Percentiles rank a stretch among this genome's conserved stretches.
Conservation (phyloP, 1,140 invertebrate species). For the Bombus waltoni region DNA sequence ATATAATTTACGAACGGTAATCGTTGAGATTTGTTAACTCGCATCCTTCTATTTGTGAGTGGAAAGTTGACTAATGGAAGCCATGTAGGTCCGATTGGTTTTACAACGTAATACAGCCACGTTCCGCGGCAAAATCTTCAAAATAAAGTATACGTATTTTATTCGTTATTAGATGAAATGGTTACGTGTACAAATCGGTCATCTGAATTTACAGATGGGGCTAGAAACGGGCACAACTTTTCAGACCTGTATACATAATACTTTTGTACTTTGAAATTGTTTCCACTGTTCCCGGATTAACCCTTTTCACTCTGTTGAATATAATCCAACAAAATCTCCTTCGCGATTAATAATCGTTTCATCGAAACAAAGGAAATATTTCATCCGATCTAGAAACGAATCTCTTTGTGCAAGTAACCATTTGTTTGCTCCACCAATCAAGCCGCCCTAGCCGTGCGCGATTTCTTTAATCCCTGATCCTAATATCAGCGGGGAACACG, state of each 20-base stretch:
- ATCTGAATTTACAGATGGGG: too few species aligned
- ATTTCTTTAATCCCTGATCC: slow-evolving; percentile 3
- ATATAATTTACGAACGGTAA: neutral
- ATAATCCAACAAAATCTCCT: neutral
- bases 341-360: neutral
- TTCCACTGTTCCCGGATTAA: too few species aligned
- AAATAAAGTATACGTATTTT: too few species aligned
- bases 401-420: neutral
- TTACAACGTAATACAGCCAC: too few species aligned
- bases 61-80: neutral
- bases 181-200: too few species aligned
- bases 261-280: too few species aligned
- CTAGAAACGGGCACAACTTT: too few species aligned
- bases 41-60: neutral
- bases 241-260: too few species aligned
- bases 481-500: neutral
- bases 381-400: neutral
- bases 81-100: too few species aligned
- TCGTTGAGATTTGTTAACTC: too few species aligned
- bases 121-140: too few species aligned
- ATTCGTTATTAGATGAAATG: too few species aligned
- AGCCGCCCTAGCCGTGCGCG: neutral
- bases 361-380: neutral
- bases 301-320: neutral
- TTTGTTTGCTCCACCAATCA: slow-evolving; percentile 11